phyloP scores from a whole-genome alignment of 1,140 invertebrate species.

The Zophobas morio region DNA sequence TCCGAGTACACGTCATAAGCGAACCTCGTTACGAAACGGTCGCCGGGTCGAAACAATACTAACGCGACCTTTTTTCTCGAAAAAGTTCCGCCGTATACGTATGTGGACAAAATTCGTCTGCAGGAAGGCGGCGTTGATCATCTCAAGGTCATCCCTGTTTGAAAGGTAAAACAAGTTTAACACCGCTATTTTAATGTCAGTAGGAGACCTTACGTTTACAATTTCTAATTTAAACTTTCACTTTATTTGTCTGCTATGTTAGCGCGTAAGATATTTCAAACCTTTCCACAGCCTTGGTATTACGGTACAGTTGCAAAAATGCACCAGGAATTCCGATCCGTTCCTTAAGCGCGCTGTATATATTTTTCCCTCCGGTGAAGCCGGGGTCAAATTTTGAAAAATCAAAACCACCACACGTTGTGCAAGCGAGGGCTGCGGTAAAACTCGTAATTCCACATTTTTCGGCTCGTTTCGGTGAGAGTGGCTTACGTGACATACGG shows the following conservation, averaged over 20 bases:
- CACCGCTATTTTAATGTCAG: slow-evolving; percentile 55
- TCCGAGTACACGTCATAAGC: too few relatives aligned
- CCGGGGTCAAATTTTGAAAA: too few relatives aligned
- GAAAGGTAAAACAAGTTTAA: slow-evolving; percentile 52
- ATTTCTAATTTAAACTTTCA: slow-evolving; percentile 58
- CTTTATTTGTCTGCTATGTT: slow-evolving; percentile 51
- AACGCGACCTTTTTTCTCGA: too few relatives aligned
- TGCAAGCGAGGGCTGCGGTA: not conserved
- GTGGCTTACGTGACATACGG: not conserved
- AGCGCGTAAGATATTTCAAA: slow-evolving; percentile 16
- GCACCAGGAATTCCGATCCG: too few relatives aligned
- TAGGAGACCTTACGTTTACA: slow-evolving; percentile 55
- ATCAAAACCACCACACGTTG: too few relatives aligned
- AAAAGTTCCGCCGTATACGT: not conserved
- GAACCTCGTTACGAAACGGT: too few relatives aligned
- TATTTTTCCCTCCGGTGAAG: not conserved
- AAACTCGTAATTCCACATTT: slow-evolving; percentile 34
- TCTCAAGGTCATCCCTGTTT: slow-evolving; percentile 45
- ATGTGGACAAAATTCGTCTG: not conserved
- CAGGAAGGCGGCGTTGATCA: slow-evolving; percentile 22
- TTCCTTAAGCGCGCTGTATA: not conserved
- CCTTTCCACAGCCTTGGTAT: not conserved
- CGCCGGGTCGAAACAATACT: too few relatives aligned
- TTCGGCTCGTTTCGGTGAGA: slow-evolving; percentile 22
- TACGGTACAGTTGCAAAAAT: not conserved